Base-by-base conservation (phyloP, 1,140 invertebrate species). In the Adelges cooleyi region DNA sequence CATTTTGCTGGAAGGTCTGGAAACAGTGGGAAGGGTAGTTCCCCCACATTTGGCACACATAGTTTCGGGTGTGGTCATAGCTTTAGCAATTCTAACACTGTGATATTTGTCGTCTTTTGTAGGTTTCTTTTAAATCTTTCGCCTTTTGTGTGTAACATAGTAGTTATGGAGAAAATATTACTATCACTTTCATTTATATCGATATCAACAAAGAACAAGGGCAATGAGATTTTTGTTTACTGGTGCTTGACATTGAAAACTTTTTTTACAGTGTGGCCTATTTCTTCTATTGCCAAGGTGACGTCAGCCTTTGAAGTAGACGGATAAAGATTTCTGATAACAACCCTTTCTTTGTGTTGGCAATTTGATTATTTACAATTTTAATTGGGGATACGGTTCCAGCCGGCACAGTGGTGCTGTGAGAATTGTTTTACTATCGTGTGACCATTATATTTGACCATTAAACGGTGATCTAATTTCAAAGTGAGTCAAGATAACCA, bases 151-250 rank as follows among this genome's bases (percentile, higher is more conserved):
- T 65, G 29, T 13, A 65, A 40, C 4, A 65, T 3, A 27, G 29
- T 22, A 3, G 29, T 65, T 9, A 46, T 33, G 23, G 29, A 4
- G 20, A 44, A 65, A 65, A 65, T 65, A 27, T 36, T 23, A 38
- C 8, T 65, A 36, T 65, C 20, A 20, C 36, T 65, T 22, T 48
- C 44, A 17, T n/a, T n/a, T n/a, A n/a, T n/a, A n/a, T n/a, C n/a
- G n/a, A n/a, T n/a, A n/a, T n/a, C 56, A 22, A 65, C 23, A 46
- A 65, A 65, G 44, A 44, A 65, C 18, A 65, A 9, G 20, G 29
- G 29, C 36, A 65, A 38, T 10, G 36, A 13, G 20, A 20, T 46
- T 62, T 62, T 62, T 22, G 56, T 62, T 20, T 36, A 15, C 4
- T 36, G 40, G 18, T 54, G 52, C 15, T 25, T 54, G 25, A 54